Base-by-base conservation (phyloP, 2,888 invertebrate genomes). In the Priocnemis perturbator region DNA sequence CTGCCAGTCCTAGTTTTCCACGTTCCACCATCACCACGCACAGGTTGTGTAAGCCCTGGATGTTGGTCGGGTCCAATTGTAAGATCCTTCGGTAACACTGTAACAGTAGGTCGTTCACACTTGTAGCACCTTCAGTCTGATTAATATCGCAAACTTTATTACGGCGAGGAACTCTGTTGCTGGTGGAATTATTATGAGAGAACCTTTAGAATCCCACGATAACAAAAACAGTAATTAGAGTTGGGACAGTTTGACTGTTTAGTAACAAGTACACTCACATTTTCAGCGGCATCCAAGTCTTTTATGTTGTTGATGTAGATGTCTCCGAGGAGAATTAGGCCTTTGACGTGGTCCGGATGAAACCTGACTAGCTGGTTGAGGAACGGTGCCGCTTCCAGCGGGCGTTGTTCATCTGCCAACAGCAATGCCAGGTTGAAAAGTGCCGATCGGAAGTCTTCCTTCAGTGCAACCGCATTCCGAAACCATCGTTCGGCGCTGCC, bases 241-340 rank as follows among this genome's bases (percentile, higher is more conserved):
- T 37, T 11, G 11, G 1, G 11, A 11, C 1, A 11, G 37, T 37
- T 11, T 47, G 50, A 14, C 57, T 23, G 20, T 60, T 17, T 11
- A 30, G 20, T n/a, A 11, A 19, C 15, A 62, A 55, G 20, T 17
- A 50, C 66, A 91, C 93, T 93, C 87, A 97, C 97, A 89, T 95
- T 94, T 90, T 98, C 98, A 20, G 98, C 98, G 1, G 97, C 96
- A 88, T 97, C 96, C 85, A 98, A 90, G 89, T 98, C 97, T 87
- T 97, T 97, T 84, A 98, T 95, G 78, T 96, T 95, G 89, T 98
- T 98, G 75, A 98, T 97, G 89, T 98, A 98, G 85, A 98, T 97
- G 88, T 98, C 98, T 14, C 98, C 98, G 15, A 98, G 91, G 44
- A 98, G 91, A 80, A 98, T 97, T 72, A 98, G 91, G 47, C 98